Evolutionary conservation across 2,888 invertebrate species (phyloP).

Genomic region (Troides helena): DNA sequence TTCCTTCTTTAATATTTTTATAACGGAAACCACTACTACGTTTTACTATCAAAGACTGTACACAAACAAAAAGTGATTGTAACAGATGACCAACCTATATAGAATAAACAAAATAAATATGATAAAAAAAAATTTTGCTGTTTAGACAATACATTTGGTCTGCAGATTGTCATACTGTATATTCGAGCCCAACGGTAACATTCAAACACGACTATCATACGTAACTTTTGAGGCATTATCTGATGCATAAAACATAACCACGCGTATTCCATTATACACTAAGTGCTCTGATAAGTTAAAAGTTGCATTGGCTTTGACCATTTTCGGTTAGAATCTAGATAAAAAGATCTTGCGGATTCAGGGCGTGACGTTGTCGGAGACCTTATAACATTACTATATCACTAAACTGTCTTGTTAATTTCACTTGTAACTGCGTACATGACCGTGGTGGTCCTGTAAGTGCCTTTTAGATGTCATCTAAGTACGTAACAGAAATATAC

Average conservation of each 20-base stretch:
- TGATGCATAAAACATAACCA: slow-evolving; percentile 29
- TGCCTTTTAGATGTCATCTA: slow-evolving; percentile 9
- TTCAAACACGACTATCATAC: slow-evolving; percentile 8
- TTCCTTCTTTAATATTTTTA: background rate
- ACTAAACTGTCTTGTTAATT: background rate
- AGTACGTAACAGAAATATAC: slow-evolving; percentile 3
- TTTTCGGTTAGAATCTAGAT: slow-evolving; percentile 24
- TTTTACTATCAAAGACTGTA: background rate
- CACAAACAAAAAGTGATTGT: background rate
- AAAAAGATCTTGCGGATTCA: background rate
- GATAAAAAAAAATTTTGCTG: too few relatives aligned
- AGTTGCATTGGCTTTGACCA: slow-evolving; percentile 20
- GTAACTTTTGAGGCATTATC: slow-evolving; percentile 21
- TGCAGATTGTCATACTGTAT: too few relatives aligned
- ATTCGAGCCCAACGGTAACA: slow-evolving; percentile 6
- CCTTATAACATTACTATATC: background rate
- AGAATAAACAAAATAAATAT: background rate
- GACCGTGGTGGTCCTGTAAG: slow-evolving; percentile 6
- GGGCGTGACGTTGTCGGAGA: slow-evolving; percentile 3
- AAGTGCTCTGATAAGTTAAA: slow-evolving; percentile 27
- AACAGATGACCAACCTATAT: background rate
- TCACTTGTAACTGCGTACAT: slow-evolving; percentile 6
- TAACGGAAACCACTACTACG: background rate
- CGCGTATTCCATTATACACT: slow-evolving; percentile 24
- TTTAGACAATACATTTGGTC: too few relatives aligned